Evolutionary conservation across 2,113 vertebrate species (phyloP).

Genomic region (Epinephelus cyanopodus): DNA sequence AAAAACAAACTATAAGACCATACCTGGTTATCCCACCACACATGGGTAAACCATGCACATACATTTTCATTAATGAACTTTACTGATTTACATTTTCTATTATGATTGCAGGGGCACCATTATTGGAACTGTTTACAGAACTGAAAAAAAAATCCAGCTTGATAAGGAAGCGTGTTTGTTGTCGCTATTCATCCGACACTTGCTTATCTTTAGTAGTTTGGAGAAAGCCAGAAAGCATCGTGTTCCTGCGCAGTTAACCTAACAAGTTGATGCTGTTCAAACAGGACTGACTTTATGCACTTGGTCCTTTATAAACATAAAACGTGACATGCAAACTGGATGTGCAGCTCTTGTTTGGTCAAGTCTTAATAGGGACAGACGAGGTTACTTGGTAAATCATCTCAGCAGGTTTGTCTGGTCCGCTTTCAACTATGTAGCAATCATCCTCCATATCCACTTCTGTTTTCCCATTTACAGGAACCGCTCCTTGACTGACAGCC

Average conservation of each 20-base stretch:
- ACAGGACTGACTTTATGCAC: neutral
- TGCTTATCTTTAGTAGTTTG: slow-evolving; percentile 7
- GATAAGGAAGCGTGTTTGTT: slow-evolving; percentile 27
- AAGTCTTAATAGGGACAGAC: slow-evolving; percentile 75
- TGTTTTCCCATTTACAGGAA: slow-evolving; percentile 22
- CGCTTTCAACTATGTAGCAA: slow-evolving; percentile 79
- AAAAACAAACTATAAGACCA: slow-evolving; percentile 27
- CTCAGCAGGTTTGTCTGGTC: slow-evolving; percentile 73
- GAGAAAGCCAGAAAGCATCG: slow-evolving; percentile 22
- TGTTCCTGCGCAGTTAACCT: slow-evolving; percentile 14
- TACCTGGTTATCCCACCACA: slow-evolving; percentile 39
- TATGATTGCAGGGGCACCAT: slow-evolving; percentile 4
- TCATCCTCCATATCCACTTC: slow-evolving; percentile 64
- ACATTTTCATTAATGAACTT: slow-evolving; percentile 4
- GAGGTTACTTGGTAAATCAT: slow-evolving; percentile 77
- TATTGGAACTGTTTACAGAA: slow-evolving; percentile 21
- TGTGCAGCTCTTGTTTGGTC: slow-evolving; percentile 25
- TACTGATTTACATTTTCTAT: slow-evolving; percentile 14
- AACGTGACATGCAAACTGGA: slow-evolving; percentile 38
- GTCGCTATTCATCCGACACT: slow-evolving; percentile 11
- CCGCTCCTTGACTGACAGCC: neutral
- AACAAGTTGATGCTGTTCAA: slow-evolving; percentile 12
- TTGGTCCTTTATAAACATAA: slow-evolving; percentile 44
- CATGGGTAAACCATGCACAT: slow-evolving; percentile 23
- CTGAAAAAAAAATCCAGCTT: slow-evolving; percentile 7